phyloP scores from a whole-genome alignment of 1,140 invertebrate genomes.

The Vanessa atalanta region DNA sequence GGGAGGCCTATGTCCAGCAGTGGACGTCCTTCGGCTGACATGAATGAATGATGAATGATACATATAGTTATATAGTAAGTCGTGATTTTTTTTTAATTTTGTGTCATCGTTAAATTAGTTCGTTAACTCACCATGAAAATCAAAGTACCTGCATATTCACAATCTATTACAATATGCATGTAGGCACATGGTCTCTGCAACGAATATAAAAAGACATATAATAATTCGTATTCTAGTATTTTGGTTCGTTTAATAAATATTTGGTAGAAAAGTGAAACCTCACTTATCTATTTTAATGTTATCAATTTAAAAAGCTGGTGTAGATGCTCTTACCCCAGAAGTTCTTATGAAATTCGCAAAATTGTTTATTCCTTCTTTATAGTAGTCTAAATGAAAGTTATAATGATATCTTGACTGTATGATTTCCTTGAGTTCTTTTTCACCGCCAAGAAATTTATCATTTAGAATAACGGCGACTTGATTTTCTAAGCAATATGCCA shows the following conservation, averaged over 20 bases:
- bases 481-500: conserved; percentile 56
- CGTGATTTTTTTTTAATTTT: too few relatives aligned
- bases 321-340: conserved; percentile 52
- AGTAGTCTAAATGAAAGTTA: conserved; percentile 65
- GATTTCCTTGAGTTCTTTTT: conserved; percentile 67
- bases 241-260: background rate
- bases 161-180: conserved; percentile 73
- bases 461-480: conserved; percentile 71
- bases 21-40: too few relatives aligned
- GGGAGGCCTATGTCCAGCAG: too few relatives aligned
- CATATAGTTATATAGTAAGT: too few relatives aligned
- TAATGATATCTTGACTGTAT: conserved; percentile 69
- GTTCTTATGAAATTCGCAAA: conserved; percentile 59
- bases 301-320: background rate
- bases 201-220: background rate
- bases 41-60: too few relatives aligned
- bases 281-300: background rate
- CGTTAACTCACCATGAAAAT: conserved; percentile 75
- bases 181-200: conserved; percentile 80
- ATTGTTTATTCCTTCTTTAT: conserved; percentile 59
- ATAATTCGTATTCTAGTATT: background rate
- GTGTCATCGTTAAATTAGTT: background rate
- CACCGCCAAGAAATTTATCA: conserved; percentile 72
- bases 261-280: background rate
- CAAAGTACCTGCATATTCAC: conserved; percentile 67